Evolutionary conservation across 2,797 vertebrate genomes (phyloP).

Genomic region (Melanotaenia nigrans): DNA sequence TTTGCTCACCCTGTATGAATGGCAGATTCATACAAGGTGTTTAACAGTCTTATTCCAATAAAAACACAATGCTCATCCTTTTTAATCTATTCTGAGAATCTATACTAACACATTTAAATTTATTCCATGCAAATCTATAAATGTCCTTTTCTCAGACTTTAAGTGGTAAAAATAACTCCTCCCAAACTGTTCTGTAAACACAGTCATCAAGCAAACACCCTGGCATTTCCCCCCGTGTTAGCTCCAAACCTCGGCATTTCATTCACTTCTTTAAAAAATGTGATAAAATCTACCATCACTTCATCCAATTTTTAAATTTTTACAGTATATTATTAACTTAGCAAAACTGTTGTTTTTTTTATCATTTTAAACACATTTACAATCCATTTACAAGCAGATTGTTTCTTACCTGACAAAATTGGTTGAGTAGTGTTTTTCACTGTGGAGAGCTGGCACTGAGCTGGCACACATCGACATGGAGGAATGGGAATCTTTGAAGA

Average conservation of each 20-base stretch:
- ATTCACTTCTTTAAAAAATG: not conserved
- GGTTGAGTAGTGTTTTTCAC: conserved; percentile 25
- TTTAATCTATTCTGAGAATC: too few species aligned
- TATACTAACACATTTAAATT: too few species aligned
- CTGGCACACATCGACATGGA: conserved; percentile 45
- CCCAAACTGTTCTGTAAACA: too few species aligned
- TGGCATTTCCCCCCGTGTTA: not conserved
- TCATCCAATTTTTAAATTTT: too few species aligned
- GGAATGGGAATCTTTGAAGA: conserved; percentile 24
- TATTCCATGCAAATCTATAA: not conserved
- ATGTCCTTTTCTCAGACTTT: not conserved
- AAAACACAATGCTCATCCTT: too few species aligned
- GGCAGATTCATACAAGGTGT: too few species aligned
- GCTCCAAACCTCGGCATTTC: not conserved
- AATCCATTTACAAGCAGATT: not conserved
- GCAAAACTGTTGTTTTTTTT: too few species aligned
- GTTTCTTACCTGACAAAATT: conserved; percentile 32
- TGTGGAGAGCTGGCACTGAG: conserved; percentile 52
- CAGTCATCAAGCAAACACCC: not conserved
- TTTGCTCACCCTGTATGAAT: too few species aligned
- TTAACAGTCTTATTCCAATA: too few species aligned
- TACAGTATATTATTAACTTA: too few species aligned
- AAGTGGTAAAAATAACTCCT: too few species aligned
- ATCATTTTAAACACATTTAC: not conserved
- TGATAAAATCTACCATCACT: too few species aligned